Conservation (phyloP, 2,797 vertebrate species). For the Chelidonichthys spinosus region DNA sequence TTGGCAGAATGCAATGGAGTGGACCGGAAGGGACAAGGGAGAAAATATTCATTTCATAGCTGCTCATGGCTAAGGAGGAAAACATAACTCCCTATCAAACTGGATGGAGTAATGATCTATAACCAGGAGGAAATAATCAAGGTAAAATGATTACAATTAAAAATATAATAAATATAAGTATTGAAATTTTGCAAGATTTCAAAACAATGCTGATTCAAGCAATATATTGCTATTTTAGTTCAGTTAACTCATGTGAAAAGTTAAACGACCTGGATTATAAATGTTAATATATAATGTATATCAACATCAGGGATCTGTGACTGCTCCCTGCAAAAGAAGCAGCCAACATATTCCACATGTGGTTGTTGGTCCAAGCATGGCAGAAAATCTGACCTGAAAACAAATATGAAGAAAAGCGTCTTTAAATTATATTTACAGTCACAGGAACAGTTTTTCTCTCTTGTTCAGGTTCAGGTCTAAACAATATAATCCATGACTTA, state of each 20-base stretch:
- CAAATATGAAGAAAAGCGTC: too few relatives aligned
- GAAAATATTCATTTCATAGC: background rate
- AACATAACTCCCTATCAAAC: background rate
- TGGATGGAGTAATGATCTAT: background rate
- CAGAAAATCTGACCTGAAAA: too few relatives aligned
- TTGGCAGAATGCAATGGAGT: slow-evolving; percentile 12
- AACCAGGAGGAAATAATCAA: background rate
- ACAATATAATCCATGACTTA: background rate
- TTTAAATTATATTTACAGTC: too few relatives aligned
- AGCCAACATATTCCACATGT: too few relatives aligned
- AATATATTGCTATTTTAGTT: background rate
- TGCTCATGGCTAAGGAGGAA: background rate
- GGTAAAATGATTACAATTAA: background rate
- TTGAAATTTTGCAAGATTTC: background rate
- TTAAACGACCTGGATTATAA: background rate
- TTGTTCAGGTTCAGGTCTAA: background rate
- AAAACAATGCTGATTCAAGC: background rate
- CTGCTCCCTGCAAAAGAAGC: too few relatives aligned
- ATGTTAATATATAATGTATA: too few relatives aligned
- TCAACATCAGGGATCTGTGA: too few relatives aligned
- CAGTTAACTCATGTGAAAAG: background rate
- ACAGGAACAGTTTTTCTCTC: background rate
- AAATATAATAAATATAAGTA: background rate
- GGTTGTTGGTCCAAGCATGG: too few relatives aligned
- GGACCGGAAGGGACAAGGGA: background rate